Evolutionary conservation across 2,888 invertebrate genomes (phyloP).

Genomic region (Nomada fucata): DNA sequence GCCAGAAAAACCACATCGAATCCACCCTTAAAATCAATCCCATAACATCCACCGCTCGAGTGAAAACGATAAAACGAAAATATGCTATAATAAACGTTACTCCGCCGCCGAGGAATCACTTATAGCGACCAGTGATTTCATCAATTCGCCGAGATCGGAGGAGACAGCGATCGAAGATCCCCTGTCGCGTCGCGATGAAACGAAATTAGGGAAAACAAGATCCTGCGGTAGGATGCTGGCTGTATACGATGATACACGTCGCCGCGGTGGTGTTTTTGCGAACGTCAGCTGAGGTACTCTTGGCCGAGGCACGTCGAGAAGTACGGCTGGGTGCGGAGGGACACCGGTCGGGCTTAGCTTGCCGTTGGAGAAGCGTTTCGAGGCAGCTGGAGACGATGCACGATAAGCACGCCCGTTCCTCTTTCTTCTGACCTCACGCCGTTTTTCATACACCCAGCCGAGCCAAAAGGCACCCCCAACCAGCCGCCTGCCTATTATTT

Average conservation of each 20-base stretch:
- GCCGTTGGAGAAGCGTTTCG: constrained; percentile 60
- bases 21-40: too few species aligned
- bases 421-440: constrained; percentile 76
- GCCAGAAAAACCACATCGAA: too few species aligned
- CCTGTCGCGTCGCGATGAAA: background rate
- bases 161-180: background rate
- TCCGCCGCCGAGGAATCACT: too few species aligned
- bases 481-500: constrained; percentile 62
- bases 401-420: constrained; percentile 83
- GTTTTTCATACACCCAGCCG: constrained; percentile 47
- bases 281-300: constrained; percentile 78
- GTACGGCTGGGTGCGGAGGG: constrained; percentile 56
- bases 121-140: too few species aligned
- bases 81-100: too few species aligned
- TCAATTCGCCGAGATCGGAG: background rate
- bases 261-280: constrained; percentile 76
- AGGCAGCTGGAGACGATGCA: constrained; percentile 81
- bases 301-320: constrained; percentile 60
- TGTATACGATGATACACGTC: constrained; percentile 50
- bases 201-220: constrained; percentile 42
- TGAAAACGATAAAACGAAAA: too few species aligned
- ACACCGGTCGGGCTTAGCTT: constrained; percentile 50
- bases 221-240: constrained; percentile 14
- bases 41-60: too few species aligned
- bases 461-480: constrained; percentile 47